A percentile compares a stretch with the other conserved stretches of the same genome.
Conservation (phyloP, 2,797 vertebrate species). For the Myiotriccus ornatus region DNA sequence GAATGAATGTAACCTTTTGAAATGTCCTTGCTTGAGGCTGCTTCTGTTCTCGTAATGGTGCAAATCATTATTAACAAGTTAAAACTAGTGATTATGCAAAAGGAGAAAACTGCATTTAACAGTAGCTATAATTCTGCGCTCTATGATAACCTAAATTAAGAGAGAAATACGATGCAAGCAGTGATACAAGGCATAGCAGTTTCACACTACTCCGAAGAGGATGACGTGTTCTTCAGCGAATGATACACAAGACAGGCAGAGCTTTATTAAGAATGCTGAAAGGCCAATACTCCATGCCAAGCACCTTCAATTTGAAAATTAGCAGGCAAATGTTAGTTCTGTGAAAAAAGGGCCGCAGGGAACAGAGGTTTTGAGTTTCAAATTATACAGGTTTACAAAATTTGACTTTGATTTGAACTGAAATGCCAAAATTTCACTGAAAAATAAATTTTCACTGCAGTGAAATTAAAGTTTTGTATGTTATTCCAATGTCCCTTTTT, state of each 20-base stretch:
- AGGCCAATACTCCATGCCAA: background rate
- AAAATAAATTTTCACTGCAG: background rate
- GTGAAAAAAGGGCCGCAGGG: background rate
- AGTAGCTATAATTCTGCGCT: background rate
- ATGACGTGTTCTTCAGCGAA: background rate
- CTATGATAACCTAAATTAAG: background rate
- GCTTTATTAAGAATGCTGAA: background rate
- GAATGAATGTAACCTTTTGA: slow-evolving; percentile 32
- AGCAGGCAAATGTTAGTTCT: background rate
- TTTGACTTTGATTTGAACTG: background rate
- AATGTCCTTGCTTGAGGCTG: slow-evolving; percentile 36
- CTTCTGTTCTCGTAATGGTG: background rate
- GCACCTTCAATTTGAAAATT: slow-evolving; percentile 1
- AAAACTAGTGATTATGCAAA: background rate
- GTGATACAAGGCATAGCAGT: background rate
- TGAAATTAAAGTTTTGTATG: background rate
- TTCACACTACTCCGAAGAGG: background rate
- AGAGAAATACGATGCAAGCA: background rate
- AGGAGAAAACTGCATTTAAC: background rate
- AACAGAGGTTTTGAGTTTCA: background rate
- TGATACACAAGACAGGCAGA: background rate
- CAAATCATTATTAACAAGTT: slow-evolving; percentile 17
- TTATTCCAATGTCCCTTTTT: background rate
- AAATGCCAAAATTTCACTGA: background rate
- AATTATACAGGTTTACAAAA: background rate